Evolutionary conservation across 53 echinoderm and acorn worm species (phyloP).

Genomic region (Temnopleurus reevesii): DNA sequence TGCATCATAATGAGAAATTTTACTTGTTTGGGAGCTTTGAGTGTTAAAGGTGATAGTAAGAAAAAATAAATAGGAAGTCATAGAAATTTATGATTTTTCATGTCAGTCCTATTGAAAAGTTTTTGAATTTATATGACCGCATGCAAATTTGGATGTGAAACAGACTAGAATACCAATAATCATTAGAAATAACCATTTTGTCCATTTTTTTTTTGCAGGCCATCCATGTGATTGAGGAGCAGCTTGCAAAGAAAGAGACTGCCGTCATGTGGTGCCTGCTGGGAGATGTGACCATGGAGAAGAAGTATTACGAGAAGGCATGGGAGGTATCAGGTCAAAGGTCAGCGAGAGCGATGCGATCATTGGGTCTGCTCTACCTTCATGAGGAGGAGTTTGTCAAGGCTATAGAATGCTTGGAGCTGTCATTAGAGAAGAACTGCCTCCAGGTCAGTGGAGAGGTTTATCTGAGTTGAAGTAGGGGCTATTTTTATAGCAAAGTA

Average conservation of each 20-base stretch:
- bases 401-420: slow-evolving; percentile 85
- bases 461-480: no score
- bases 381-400: slow-evolving; percentile 80
- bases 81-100: no score
- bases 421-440: slow-evolving; percentile 82
- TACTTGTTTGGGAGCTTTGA: no score
- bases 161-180: no score
- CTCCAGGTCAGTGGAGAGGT: slow-evolving; percentile 70
- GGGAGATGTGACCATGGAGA: slow-evolving; percentile 87
- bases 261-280: slow-evolving; percentile 89
- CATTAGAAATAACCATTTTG: no score
- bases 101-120: no score
- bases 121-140: no score
- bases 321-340: slow-evolving; percentile 91
- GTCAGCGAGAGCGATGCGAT: slow-evolving; percentile 82
- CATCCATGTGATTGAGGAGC: slow-evolving; percentile 72
- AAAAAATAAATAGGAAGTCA: no score
- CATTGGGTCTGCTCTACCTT: slow-evolving; percentile 80
- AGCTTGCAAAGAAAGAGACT: slow-evolving; percentile 83
- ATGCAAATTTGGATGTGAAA: no score
- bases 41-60: no score
- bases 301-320: slow-evolving; percentile 88
- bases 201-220: slow-evolving; percentile 65
- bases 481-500: no score
- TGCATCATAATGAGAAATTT: no score